Percentiles rank a stretch among this genome's conserved stretches.
These are phyloP conservation scores for Otolemur garnettii DNA, from an alignment of 2,113 vertebrate genomes.

Conservation along the genomic window DNA sequence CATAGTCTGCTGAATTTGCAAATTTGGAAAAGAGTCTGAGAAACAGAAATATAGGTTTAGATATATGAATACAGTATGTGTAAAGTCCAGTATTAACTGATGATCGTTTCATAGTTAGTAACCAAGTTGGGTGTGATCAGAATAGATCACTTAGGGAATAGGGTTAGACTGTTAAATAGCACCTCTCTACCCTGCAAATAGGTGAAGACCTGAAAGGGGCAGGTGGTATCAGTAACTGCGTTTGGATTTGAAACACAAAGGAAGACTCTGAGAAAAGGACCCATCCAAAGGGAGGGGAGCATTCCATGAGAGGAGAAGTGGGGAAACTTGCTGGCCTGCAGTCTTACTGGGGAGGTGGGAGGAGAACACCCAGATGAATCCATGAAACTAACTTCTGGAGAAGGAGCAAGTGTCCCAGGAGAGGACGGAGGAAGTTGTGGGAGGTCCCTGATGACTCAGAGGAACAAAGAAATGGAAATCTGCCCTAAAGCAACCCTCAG, in stretches of 20 bases:
- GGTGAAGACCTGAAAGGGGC: neutral
- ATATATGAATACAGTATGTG: neutral
- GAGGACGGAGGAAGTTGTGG: constrained; percentile 9
- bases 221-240: neutral
- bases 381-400: neutral
- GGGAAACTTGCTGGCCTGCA: neutral
- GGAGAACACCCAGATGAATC: neutral
- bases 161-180: neutral
- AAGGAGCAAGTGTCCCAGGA: neutral
- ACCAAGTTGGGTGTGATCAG: neutral
- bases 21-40: neutral
- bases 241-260: neutral
- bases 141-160: neutral
- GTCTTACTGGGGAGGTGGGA: neutral
- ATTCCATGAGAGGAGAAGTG: neutral
- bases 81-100: neutral
- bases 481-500: neutral
- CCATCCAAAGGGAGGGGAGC: neutral
- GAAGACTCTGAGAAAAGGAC: neutral
- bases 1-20: neutral
- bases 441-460: neutral
- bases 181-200: neutral
- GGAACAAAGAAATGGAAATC: neutral
- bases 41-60: neutral
- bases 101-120: neutral